A percentile compares a stretch with the other conserved stretches of the same genome.
Conservation (phyloP, 2,113 vertebrate species). For the Aythya baeri region DNA sequence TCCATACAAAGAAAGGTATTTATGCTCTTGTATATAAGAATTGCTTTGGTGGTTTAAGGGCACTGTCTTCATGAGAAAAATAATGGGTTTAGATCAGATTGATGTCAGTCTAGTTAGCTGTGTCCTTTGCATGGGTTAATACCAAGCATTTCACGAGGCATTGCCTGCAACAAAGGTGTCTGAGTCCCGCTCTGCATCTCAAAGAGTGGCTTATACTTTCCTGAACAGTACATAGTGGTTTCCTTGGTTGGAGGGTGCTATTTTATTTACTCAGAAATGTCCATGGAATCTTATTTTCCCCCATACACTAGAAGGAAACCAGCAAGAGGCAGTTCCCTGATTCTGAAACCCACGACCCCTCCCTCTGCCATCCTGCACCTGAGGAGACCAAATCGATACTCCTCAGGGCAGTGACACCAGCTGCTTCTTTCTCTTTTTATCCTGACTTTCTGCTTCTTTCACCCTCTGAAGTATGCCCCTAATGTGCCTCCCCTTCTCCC, state of each 20-base stretch:
- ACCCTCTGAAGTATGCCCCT: not conserved
- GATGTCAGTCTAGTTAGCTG: not conserved
- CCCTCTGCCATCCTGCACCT: not conserved
- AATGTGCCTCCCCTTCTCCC: not conserved
- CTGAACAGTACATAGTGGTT: not conserved
- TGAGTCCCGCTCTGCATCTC: not conserved
- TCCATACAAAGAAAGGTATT: not conserved
- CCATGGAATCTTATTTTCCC: not conserved
- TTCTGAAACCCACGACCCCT: not conserved
- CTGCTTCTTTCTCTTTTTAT: not conserved
- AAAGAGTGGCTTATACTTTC: not conserved
- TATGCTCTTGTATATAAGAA: not conserved
- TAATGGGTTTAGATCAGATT: not conserved
- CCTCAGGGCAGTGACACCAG: not conserved
- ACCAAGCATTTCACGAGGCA: not conserved
- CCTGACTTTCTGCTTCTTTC: not conserved
- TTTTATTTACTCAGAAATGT: not conserved
- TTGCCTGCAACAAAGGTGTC: not conserved
- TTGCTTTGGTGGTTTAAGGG: not conserved
- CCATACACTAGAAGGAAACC: not conserved
- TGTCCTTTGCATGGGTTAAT: not conserved
- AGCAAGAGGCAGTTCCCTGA: not conserved
- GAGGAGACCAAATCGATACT: not conserved
- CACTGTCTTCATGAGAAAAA: not conserved
- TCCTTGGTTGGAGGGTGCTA: not conserved